Evolutionary conservation across 2,113 vertebrate species (phyloP).

Genomic region (Colius striatus): DNA sequence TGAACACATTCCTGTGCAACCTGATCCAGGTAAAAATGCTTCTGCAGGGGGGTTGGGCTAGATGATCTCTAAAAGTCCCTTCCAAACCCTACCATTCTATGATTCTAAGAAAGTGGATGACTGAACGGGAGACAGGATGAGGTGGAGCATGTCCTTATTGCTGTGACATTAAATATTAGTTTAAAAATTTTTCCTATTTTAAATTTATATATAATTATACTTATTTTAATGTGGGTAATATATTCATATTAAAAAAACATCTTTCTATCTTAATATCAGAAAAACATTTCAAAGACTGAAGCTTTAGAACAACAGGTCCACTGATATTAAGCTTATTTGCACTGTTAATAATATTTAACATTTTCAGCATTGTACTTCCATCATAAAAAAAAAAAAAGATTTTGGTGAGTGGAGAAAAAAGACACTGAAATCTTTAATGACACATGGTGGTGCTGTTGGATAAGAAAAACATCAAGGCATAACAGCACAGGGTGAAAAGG

Average conservation of each 20-base stretch:
- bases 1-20: too few species aligned
- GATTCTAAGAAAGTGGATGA: neutral
- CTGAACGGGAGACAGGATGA: neutral
- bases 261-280: neutral
- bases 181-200: neutral
- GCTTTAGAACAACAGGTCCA: neutral
- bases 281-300: neutral
- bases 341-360: neutral
- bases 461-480: constrained; percentile 44
- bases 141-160: neutral
- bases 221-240: neutral
- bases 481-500: constrained; percentile 65
- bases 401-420: neutral
- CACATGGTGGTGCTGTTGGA: constrained; percentile 88
- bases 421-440: neutral
- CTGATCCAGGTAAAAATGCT: too few species aligned
- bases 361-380: neutral
- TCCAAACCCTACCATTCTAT: too few species aligned
- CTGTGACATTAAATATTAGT: neutral
- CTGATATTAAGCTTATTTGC: neutral
- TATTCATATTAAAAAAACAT: neutral
- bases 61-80: too few species aligned
- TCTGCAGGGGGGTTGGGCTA: too few species aligned
- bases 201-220: neutral
- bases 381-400: neutral